phyloP scores from a whole-genome alignment of 1,140 invertebrate species.

The Ostrea denselamellosa region DNA sequence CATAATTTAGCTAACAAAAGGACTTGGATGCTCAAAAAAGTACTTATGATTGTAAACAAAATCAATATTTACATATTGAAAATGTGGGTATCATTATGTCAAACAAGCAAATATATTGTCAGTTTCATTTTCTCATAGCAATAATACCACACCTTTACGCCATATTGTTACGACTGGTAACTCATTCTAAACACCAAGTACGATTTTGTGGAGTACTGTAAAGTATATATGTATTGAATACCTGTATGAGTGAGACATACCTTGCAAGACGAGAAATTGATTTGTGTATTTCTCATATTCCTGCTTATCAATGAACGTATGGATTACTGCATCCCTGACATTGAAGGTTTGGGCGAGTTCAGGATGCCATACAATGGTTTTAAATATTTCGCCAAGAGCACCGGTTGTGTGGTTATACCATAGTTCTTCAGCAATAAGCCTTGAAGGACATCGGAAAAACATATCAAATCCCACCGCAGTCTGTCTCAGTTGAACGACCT shows the following conservation, averaged over 20 bases:
- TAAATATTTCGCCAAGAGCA: conserved; percentile 21
- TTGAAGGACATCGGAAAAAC: conserved; percentile 44
- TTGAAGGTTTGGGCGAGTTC: conserved; percentile 27
- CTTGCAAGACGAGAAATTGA: conserved; percentile 44
- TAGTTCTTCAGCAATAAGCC: conserved; percentile 2
- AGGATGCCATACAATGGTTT: conserved; percentile 34
- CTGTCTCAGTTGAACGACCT: conserved; percentile 10
- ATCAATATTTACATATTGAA: too few relatives aligned
- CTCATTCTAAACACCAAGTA: too few relatives aligned
- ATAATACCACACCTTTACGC: too few relatives aligned
- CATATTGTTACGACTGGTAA: too few relatives aligned
- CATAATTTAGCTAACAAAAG: too few relatives aligned
- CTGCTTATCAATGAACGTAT: background rate
- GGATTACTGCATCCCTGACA: conserved; percentile 15
- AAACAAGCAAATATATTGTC: too few relatives aligned
- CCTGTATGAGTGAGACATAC: conserved; percentile 6
- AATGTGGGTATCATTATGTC: too few relatives aligned
- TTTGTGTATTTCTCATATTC: conserved; percentile 38
- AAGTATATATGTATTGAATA: too few relatives aligned
- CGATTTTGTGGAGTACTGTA: too few relatives aligned
- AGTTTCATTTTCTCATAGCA: too few relatives aligned
- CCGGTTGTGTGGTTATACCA: conserved; percentile 42
- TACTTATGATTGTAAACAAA: too few relatives aligned
- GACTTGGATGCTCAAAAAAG: too few relatives aligned
- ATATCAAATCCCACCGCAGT: conserved; percentile 6